These are phyloP conservation scores for Trichomycterus rosablanca DNA, from an alignment of 2,113 vertebrate genomes.

Conservation along the genomic window DNA sequence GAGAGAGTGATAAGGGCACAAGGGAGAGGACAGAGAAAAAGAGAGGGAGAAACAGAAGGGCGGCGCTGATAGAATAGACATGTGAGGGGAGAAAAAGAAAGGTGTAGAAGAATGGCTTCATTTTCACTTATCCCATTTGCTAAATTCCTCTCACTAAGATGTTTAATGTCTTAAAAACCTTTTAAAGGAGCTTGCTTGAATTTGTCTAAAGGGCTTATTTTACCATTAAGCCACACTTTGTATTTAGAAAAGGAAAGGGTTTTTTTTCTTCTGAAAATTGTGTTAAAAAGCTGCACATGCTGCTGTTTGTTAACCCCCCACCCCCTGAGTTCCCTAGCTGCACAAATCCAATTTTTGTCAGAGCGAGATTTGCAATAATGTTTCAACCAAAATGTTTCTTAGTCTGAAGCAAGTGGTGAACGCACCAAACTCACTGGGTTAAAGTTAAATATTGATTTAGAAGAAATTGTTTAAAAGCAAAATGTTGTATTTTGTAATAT, in stretches of 20 bases:
- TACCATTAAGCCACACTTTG: neutral
- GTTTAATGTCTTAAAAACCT: constrained; percentile 13
- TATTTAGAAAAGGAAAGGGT: neutral
- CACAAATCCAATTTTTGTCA: constrained; percentile 33
- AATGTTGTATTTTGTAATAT: constrained; percentile 68
- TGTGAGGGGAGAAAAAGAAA: neutral
- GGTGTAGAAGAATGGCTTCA: constrained; percentile 17
- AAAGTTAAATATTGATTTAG: constrained; percentile 49
- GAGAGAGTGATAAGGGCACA: constrained; percentile 40
- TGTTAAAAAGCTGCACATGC: neutral
- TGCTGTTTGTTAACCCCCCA: constrained; percentile 1
- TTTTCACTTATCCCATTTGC: constrained; percentile 24
- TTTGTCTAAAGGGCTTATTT: neutral
- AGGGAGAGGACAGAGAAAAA: constrained; percentile 2
- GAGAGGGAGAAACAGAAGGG: constrained; percentile 19
- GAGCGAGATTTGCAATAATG: constrained; percentile 34
- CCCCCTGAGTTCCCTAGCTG: neutral
- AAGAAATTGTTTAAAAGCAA: constrained; percentile 39
- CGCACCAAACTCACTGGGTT: constrained; percentile 46
- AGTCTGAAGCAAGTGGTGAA: constrained; percentile 44
- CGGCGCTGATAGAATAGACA: constrained; percentile 9
- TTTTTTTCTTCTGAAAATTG: neutral
- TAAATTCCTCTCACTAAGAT: neutral
- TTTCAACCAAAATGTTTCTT: constrained; percentile 57
- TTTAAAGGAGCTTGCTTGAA: constrained; percentile 12